Conservation (phyloP, 2,113 vertebrate species). For the Labrus mixtus region DNA sequence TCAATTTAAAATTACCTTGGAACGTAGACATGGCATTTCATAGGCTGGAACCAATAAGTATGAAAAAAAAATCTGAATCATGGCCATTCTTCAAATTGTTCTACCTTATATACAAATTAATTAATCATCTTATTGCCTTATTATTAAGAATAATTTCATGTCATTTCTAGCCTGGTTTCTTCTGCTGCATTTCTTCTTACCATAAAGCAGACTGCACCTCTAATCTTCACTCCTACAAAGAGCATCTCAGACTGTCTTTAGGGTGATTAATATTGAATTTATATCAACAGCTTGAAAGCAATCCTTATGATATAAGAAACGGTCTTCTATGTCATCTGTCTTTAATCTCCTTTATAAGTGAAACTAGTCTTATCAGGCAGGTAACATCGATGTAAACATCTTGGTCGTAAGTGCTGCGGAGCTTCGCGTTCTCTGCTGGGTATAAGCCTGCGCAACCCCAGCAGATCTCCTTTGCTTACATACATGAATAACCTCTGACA, state of each 20-base stretch:
- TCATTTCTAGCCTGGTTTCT: too few relatives aligned
- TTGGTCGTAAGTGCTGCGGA: slow-evolving; percentile 1
- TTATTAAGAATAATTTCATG: too few relatives aligned
- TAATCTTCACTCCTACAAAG: neutral
- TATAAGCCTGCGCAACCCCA: neutral
- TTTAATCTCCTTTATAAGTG: neutral
- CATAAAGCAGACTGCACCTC: neutral
- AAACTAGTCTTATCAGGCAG: neutral
- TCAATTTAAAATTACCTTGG: too few relatives aligned
- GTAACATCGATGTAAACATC: neutral
- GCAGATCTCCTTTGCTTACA: slow-evolving; percentile 26
- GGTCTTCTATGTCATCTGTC: neutral
- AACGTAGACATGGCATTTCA: too few relatives aligned
- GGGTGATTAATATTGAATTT: neutral
- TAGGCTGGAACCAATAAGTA: too few relatives aligned
- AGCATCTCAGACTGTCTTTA: neutral
- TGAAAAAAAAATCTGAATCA: too few relatives aligned
- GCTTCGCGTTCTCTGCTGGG: slow-evolving; percentile 5
- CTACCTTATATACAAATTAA: too few relatives aligned
- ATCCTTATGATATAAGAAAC: neutral
- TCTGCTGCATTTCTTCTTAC: neutral
- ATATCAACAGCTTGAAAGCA: too few relatives aligned
- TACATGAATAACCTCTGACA: slow-evolving; percentile 42
- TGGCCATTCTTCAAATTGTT: too few relatives aligned
- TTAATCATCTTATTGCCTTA: too few relatives aligned